phyloP scores from a whole-genome alignment of 1,140 invertebrate genomes.

The Phocides pigmalion region DNA sequence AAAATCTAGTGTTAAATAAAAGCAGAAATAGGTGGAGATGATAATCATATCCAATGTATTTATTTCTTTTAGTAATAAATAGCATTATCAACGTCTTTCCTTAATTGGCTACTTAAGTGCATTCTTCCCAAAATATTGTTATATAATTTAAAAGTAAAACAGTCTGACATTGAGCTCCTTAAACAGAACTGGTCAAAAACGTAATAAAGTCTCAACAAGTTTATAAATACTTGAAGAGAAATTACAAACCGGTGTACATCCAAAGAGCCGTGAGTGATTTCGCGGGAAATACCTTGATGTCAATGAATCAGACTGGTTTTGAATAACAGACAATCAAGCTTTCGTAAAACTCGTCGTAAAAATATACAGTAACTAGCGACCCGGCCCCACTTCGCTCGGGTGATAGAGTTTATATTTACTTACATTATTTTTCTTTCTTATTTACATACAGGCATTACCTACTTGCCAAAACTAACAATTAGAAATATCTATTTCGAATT shows the following conservation, averaged over 20 bases:
- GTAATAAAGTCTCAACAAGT: conserved; percentile 25
- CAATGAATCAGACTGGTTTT: conserved; percentile 5
- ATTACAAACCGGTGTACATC: conserved; percentile 14
- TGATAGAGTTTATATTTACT: no score
- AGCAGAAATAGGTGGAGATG: no score
- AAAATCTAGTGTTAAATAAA: no score
- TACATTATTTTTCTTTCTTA: no score
- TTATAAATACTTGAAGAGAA: conserved; percentile 24
- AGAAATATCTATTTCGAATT: no score
- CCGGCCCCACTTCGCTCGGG: no score
- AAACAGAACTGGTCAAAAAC: conserved; percentile 24
- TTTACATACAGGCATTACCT: neutral
- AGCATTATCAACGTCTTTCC: neutral
- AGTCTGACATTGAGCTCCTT: conserved; percentile 28
- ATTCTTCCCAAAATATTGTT: neutral
- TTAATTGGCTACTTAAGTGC: neutral
- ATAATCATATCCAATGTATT: no score
- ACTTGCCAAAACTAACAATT: no score
- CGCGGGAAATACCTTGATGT: conserved; percentile 12
- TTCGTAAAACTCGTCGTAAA: neutral
- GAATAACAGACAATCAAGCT: neutral
- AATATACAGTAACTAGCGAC: neutral
- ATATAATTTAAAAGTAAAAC: conserved; percentile 4
- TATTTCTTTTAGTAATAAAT: no score
- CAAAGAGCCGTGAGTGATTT: conserved; percentile 11